Evolutionary conservation across 2,888 invertebrate genomes (phyloP).

Genomic region (Hydraecia micacea): DNA sequence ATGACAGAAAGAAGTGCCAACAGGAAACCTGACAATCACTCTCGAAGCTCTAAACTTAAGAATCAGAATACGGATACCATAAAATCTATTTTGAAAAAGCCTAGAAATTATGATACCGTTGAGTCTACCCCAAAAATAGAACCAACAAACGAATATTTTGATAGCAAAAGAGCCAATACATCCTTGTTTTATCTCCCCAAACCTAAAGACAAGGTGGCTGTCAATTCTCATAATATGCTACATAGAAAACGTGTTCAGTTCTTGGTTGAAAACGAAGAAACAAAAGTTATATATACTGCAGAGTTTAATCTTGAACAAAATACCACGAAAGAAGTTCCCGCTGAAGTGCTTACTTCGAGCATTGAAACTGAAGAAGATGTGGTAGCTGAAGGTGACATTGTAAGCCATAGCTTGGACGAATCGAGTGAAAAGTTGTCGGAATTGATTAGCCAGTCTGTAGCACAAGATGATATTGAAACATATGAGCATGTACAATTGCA

Average conservation of each 20-base stretch:
- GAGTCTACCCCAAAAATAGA: conserved; percentile 77
- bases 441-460: conserved; percentile 71
- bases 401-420: conserved; percentile 80
- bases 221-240: conserved; percentile 78
- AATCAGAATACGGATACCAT: conserved; percentile 85
- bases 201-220: conserved; percentile 82
- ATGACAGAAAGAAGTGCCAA: conserved; percentile 77
- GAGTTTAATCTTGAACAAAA: conserved; percentile 85
- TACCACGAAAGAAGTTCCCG: conserved; percentile 71
- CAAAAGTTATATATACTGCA: conserved; percentile 87
- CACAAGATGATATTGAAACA: conserved; percentile 59
- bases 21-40: conserved; percentile 74
- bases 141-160: conserved; percentile 77
- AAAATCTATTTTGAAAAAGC: conserved; percentile 91
- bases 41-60: conserved; percentile 79
- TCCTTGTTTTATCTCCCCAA: conserved; percentile 92
- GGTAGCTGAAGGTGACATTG: conserved; percentile 83
- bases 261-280: conserved; percentile 92
- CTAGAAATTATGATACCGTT: conserved; percentile 82
- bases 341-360: conserved; percentile 56
- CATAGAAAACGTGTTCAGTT: conserved; percentile 93
- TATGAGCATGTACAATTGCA: conserved; percentile 69
- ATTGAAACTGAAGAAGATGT: conserved; percentile 79
- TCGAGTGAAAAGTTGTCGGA: conserved; percentile 70
- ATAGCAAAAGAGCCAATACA: conserved; percentile 79